A percentile compares a stretch with the other conserved stretches of the same genome.
Conservation (phyloP, 2,888 invertebrate genomes). For the Sesia bembeciformis region DNA sequence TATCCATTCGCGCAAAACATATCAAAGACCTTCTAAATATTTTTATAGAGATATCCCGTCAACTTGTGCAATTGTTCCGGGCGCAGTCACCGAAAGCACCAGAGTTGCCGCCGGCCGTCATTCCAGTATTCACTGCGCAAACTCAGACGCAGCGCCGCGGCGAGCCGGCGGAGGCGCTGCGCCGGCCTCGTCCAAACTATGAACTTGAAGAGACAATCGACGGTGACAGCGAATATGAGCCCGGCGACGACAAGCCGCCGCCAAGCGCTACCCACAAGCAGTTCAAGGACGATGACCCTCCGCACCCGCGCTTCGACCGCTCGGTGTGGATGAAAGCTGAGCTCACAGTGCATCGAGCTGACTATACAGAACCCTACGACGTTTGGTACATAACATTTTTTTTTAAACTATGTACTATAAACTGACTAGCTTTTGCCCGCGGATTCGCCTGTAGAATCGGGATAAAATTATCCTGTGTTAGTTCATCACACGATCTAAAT, state of each 20-base stretch:
- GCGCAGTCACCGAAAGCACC: conserved; percentile 29
- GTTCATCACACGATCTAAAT: too few species aligned
- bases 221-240: conserved; percentile 14
- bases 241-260: conserved; percentile 12
- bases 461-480: too few species aligned
- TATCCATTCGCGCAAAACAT: too few species aligned
- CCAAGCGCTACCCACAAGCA: conserved; percentile 2
- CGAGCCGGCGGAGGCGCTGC: neutral
- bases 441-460: neutral
- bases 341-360: conserved; percentile 40
- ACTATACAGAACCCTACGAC: conserved; percentile 43
- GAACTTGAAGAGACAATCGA: neutral
- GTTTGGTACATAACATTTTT: conserved; percentile 17
- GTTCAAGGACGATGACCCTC: conserved; percentile 9
- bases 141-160: neutral
- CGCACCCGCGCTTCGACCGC: conserved; percentile 29
- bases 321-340: conserved; percentile 32
- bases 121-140: conserved; percentile 14
- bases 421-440: neutral
- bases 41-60: conserved; percentile 13
- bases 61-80: conserved; percentile 36
- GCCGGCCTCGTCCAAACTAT: neutral
- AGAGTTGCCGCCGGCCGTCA: conserved; percentile 34
- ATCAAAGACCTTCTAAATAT: neutral
- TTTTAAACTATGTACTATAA: neutral